A percentile compares a stretch with the other conserved stretches of the same genome.
Evolutionary conservation across 2,888 invertebrate genomes (phyloP).

Genomic region (Metallyticus violacea): DNA sequence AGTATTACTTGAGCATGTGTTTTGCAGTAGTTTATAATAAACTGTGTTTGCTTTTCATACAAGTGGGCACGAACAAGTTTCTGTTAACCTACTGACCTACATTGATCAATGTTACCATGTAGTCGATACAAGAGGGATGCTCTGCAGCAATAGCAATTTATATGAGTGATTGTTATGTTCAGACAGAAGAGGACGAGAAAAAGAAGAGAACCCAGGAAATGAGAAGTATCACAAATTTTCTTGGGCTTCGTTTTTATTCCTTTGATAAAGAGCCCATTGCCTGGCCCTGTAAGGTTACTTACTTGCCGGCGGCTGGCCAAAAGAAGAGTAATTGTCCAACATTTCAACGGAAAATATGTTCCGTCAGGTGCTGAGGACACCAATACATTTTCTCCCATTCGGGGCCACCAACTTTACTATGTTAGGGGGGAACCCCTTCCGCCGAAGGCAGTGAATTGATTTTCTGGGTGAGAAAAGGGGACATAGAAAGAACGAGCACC

Average conservation of each 20-base stretch:
- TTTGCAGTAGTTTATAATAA: too few species aligned
- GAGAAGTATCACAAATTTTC: neutral
- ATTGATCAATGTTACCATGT: too few species aligned
- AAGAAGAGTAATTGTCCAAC: slow-evolving; percentile 7
- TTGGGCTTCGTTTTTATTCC: neutral
- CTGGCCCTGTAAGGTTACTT: neutral
- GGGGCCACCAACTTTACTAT: neutral
- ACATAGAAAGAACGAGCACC: neutral
- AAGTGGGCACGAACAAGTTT: too few species aligned
- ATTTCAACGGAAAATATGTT: slow-evolving; percentile 9
- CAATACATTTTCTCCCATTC: neutral
- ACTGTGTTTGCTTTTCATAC: too few species aligned
- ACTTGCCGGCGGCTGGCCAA: neutral
- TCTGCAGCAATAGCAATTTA: too few species aligned
- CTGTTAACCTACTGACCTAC: too few species aligned
- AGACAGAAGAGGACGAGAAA: neutral
- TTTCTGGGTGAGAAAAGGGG: neutral
- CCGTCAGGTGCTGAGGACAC: slow-evolving; percentile 13
- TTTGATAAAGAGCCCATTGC: slow-evolving; percentile 9
- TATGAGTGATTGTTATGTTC: slow-evolving; percentile 4
- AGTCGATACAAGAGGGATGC: too few species aligned
- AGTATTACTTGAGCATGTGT: too few species aligned
- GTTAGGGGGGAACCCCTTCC: neutral
- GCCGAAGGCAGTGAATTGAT: slow-evolving; percentile 1
- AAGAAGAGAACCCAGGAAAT: neutral